Evolutionary conservation across 2,113 vertebrate species (phyloP), one percentile per base, ranked within the genome.

Genomic region (Ctenodactylus gundi): DNA sequence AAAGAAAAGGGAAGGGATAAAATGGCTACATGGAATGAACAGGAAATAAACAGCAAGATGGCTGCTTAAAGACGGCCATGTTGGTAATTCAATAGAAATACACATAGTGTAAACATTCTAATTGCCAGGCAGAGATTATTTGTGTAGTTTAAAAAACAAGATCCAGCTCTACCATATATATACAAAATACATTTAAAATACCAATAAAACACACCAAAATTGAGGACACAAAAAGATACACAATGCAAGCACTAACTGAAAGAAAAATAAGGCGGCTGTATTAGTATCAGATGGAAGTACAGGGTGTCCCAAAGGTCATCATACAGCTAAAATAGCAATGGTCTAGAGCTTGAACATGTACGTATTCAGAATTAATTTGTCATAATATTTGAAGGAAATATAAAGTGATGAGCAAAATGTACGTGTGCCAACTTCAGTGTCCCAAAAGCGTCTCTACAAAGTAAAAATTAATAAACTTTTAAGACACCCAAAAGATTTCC

Each of bases 101-200:
- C 44, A 20, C 55, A n/a, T 11, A 67, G 44, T 62, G 20, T 64
- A 44, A 60, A 39, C 6, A 51, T 55, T 55, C 29, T 20, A 76
- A 3, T 62, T 68, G 20, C 76, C 88, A 72, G 18, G 70, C 12
- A 72, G 20, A 83, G n/a, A 68, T n/a, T 73, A 8, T 81, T n/a
- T 46, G 77, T 31, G 80, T 21, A 70, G 29, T 44, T 86, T 29
- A 15, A 78, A 84, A 53, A 93, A 21, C 53, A 89, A 67, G 29
- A 84, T 29, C 36, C 84, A 88, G 41, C 1, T 80, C 34, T 29
- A 53, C 29, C 12, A 34, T 62, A 15, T 15, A 25, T 60, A 27
- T 21, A 58, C 23, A 82, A 90, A 94, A 92, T n/a, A 29, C 36
- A 90, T 41, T 58, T 75, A 77, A 89, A 76, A 85, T 82, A 64